Percentiles rank a stretch among this genome's conserved stretches.
Evolutionary conservation across 2,797 vertebrate genomes (phyloP).

Genomic region (Danio kyathit): DNA sequence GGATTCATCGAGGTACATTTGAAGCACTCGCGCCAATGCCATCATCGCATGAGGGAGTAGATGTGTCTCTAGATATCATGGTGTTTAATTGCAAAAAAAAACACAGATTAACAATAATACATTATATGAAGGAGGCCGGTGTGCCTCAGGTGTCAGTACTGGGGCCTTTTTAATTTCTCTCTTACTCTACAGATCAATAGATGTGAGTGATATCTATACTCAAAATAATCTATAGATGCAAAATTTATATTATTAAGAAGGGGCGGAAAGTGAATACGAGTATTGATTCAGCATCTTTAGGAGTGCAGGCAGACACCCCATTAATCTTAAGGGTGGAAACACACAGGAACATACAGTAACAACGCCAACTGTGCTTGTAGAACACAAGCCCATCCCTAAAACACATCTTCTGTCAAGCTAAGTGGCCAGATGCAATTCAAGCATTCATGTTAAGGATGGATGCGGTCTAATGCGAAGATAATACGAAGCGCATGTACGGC

Average conservation of each 20-base stretch:
- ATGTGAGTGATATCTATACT: not conserved
- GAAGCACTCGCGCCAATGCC: conserved; percentile 55
- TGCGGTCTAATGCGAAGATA: conserved; percentile 57
- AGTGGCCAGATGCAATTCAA: conserved; percentile 55
- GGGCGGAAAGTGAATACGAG: conserved; percentile 42
- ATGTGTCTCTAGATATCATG: conserved; percentile 54
- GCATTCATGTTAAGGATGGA: conserved; percentile 40
- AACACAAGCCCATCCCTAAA: conserved; percentile 28
- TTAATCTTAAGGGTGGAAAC: conserved; percentile 26
- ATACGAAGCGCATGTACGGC: conserved; percentile 65
- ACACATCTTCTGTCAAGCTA: conserved; percentile 44
- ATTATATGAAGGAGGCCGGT: conserved; percentile 40
- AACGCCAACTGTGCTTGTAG: conserved; percentile 4
- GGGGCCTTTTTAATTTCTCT: not conserved
- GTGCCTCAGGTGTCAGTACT: conserved; percentile 54
- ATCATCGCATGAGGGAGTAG: conserved; percentile 56
- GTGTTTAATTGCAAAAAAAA: conserved; percentile 64
- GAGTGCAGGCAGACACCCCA: conserved; percentile 17
- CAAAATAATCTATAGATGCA: conserved; percentile 14
- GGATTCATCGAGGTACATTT: conserved; percentile 67
- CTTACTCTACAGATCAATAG: not conserved
- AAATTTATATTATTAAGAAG: conserved; percentile 36
- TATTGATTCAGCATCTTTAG: conserved; percentile 45
- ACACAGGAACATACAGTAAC: conserved; percentile 2
- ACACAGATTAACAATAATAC: conserved; percentile 56